phyloP scores from a whole-genome alignment of 2,113 vertebrate genomes.

The Cephalopterus ornatus region DNA sequence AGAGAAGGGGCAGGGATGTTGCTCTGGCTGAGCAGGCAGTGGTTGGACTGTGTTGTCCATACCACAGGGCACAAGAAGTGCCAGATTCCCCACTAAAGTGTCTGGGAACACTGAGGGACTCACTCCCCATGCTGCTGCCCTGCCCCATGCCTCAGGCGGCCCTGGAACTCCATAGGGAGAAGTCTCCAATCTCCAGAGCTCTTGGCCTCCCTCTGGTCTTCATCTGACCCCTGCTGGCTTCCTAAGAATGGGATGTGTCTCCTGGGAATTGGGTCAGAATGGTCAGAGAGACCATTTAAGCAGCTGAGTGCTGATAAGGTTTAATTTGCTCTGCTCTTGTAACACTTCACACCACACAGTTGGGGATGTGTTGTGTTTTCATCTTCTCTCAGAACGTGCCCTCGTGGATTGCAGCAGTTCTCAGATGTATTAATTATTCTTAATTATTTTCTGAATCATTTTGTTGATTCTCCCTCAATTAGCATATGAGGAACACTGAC shows the following conservation, averaged over 20 bases:
- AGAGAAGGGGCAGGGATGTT: not conserved
- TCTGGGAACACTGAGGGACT: not conserved
- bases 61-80: not conserved
- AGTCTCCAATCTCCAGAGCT: not conserved
- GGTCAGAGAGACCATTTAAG: not conserved
- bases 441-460: not conserved
- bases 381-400: not conserved
- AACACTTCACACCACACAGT: not conserved
- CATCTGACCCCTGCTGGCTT: not conserved
- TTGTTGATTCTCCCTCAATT: not conserved
- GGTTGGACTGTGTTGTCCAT: not conserved
- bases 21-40: not conserved
- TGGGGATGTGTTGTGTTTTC: not conserved
- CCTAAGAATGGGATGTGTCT: not conserved
- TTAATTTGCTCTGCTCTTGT: not conserved
- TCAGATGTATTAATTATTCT: not conserved
- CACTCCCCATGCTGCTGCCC: not conserved
- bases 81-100: not conserved
- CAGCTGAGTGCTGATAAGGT: not conserved
- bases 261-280: not conserved
- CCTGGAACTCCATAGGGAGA: not conserved
- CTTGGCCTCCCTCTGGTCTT: not conserved
- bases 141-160: not conserved
- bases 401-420: not conserved
- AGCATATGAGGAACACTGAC: slow-evolving; percentile 1